Conservation (phyloP, 2,113 vertebrate genomes). For the Sander lucioperca region DNA sequence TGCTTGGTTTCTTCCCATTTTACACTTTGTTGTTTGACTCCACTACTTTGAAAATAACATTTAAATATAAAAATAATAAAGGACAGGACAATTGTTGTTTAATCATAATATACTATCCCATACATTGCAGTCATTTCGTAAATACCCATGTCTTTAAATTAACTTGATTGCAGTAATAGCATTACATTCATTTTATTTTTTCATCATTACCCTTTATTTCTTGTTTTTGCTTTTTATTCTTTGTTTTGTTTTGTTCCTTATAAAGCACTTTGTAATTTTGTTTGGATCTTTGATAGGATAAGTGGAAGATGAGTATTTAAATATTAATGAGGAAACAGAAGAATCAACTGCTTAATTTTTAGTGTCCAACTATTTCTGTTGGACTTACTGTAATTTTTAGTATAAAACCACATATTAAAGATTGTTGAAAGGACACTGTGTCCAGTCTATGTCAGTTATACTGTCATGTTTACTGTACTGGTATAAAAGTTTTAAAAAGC, state of each 20-base stretch:
- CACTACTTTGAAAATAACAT: neutral
- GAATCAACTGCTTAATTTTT: neutral
- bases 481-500: constrained; percentile 13
- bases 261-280: neutral
- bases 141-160: neutral
- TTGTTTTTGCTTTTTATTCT: neutral
- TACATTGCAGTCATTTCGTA: neutral
- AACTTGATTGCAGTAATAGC: neutral
- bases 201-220: neutral
- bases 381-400: neutral
- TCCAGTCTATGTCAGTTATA: neutral
- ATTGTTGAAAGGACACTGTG: neutral
- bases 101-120: neutral
- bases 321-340: neutral
- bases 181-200: neutral
- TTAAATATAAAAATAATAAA: neutral
- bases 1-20: neutral
- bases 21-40: neutral
- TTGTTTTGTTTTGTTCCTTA: neutral
- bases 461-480: neutral
- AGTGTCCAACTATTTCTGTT: neutral
- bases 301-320: neutral
- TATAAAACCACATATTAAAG: neutral
- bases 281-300: neutral
- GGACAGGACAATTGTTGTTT: neutral